A percentile compares a stretch with the other conserved stretches of the same genome.
These are phyloP conservation scores for Notoglanidium macrostoma DNA, from an alignment of 2,797 vertebrate genomes.

Conservation along the genomic window DNA sequence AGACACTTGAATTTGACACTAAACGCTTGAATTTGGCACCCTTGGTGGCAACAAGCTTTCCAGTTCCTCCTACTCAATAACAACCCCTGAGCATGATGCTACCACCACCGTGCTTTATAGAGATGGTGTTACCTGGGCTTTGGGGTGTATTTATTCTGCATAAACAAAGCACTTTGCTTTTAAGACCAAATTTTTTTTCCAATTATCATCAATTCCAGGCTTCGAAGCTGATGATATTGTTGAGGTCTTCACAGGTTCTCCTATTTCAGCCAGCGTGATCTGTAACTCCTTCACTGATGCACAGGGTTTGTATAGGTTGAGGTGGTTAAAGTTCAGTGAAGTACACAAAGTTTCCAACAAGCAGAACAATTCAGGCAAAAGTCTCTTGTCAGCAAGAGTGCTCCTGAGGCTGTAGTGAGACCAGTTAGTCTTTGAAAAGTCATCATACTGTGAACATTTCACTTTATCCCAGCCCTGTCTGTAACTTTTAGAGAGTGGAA, in stretches of 20 bases:
- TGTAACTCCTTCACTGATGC: neutral
- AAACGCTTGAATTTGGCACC: neutral
- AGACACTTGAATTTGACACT: too few relatives aligned
- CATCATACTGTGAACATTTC: neutral
- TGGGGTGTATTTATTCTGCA: neutral
- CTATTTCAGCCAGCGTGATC: neutral
- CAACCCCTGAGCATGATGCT: neutral
- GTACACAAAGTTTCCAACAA: neutral
- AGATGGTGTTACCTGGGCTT: neutral
- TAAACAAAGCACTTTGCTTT: neutral
- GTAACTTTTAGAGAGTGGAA: slow-evolving; percentile 79
- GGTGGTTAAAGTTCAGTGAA: neutral
- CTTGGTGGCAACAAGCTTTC: neutral
- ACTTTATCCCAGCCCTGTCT: neutral
- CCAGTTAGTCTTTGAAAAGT: neutral
- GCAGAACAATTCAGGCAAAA: neutral
- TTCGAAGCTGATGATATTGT: neutral
- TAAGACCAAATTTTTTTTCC: neutral
- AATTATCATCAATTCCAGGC: neutral
- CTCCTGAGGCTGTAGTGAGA: neutral
- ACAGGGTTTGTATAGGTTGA: neutral
- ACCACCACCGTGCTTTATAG: neutral
- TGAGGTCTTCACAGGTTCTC: neutral
- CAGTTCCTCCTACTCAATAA: neutral
- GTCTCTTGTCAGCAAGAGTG: neutral